phyloP scores from a whole-genome alignment of 2,113 vertebrate genomes.

The Semnornis frantzii region DNA sequence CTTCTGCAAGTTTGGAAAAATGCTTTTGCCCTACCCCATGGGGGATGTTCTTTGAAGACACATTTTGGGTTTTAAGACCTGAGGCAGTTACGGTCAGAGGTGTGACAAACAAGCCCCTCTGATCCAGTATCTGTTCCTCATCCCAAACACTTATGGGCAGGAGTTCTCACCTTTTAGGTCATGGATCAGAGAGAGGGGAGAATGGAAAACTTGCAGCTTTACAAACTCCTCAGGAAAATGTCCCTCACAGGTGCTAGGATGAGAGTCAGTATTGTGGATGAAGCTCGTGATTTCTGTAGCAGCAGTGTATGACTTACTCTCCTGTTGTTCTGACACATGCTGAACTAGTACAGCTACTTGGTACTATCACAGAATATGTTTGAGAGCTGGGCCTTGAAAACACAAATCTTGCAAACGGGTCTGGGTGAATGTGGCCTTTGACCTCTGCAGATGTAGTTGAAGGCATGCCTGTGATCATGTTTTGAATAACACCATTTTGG shows the following conservation, averaged over 20 bases:
- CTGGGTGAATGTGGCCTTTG: background rate
- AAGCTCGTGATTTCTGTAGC: background rate
- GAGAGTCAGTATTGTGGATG: background rate
- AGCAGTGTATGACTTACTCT: background rate
- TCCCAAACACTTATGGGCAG: background rate
- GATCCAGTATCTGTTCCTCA: background rate
- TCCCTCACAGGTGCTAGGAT: background rate
- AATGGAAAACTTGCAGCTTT: background rate
- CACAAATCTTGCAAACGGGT: background rate
- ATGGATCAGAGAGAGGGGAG: background rate
- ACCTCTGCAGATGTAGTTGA: background rate
- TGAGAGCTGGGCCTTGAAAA: background rate
- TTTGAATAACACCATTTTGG: background rate
- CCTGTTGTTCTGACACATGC: background rate
- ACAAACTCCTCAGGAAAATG: background rate
- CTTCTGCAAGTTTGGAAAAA: background rate
- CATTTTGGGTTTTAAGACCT: background rate
- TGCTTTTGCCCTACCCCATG: background rate
- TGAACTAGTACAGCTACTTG: background rate
- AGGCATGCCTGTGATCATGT: background rate
- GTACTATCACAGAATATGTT: background rate
- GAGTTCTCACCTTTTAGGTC: background rate
- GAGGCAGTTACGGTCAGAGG: background rate
- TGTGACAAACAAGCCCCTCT: background rate
- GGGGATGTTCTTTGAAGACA: background rate